Conservation (phyloP, 2,797 vertebrate genomes). For the Thunnus albacares region DNA sequence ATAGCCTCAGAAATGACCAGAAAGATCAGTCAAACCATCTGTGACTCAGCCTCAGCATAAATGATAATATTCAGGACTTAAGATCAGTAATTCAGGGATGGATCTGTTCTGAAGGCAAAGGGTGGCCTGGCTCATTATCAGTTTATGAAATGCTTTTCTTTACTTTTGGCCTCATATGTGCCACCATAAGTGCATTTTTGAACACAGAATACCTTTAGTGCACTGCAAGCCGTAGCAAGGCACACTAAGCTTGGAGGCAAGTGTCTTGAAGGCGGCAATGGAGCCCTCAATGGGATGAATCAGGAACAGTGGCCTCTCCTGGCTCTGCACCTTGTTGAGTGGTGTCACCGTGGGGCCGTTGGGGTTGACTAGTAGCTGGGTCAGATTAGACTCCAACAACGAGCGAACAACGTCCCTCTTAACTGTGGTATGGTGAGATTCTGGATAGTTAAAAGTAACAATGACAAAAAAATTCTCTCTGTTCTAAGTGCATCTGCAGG, state of each 20-base stretch:
- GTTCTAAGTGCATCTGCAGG: neutral
- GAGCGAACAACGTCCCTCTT: slow-evolving; percentile 54
- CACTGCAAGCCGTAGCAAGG: slow-evolving; percentile 97
- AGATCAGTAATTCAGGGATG: neutral
- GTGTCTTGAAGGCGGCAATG: slow-evolving; percentile 86
- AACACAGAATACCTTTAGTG: slow-evolving; percentile 88
- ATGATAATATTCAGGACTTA: no score
- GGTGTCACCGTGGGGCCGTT: slow-evolving; percentile 87
- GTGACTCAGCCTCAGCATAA: no score
- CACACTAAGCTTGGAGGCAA: slow-evolving; percentile 90
- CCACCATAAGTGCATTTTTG: neutral
- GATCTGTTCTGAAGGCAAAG: no score
- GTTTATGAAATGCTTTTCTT: neutral
- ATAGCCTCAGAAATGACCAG: no score
- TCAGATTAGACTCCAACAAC: slow-evolving; percentile 86
- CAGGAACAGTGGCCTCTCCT: slow-evolving; percentile 93
- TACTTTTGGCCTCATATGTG: neutral
- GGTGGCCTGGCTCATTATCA: no score
- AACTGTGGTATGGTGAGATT: slow-evolving; percentile 61
- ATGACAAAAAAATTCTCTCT: neutral
- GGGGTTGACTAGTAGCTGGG: slow-evolving; percentile 91
- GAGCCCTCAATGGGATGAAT: slow-evolving; percentile 98
- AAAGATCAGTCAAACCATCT: no score
- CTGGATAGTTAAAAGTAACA: slow-evolving; percentile 72
- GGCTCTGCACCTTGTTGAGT: slow-evolving; percentile 91